Evolutionary conservation across 1,140 invertebrate genomes (phyloP).

Genomic region (Chlorops oryzae): DNA sequence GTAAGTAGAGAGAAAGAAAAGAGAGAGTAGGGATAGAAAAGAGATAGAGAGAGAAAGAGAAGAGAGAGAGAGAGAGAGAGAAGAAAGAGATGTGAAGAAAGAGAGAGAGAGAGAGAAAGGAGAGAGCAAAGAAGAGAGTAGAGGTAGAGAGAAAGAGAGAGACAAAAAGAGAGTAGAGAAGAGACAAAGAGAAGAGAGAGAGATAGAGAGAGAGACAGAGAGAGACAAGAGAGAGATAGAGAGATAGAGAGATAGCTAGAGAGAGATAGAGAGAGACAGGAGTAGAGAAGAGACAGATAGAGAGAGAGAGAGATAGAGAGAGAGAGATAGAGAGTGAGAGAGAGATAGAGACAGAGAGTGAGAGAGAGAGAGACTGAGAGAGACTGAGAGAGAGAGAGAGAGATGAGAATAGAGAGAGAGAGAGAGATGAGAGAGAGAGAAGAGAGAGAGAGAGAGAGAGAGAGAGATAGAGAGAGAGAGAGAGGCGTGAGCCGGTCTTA

Average conservation of each 20-base stretch:
- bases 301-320: too few relatives aligned
- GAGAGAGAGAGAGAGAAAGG: neutral
- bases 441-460: too few relatives aligned
- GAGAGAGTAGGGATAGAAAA: neutral
- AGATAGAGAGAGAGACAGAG: neutral
- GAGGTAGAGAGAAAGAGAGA: neutral
- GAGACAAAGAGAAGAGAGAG: neutral
- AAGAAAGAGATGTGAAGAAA: neutral
- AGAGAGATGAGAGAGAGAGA: too few relatives aligned
- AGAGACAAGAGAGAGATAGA: neutral
- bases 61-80: neutral
- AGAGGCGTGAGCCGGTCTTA: too few relatives aligned
- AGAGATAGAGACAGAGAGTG: too few relatives aligned
- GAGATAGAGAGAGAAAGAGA: neutral
- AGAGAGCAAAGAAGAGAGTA: neutral
- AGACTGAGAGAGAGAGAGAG: too few relatives aligned
- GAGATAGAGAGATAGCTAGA: neutral
- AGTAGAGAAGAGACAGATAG: too few relatives aligned
- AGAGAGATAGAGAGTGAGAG: slow-evolving; percentile 1
- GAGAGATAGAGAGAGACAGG: neutral
- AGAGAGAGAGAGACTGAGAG: slow-evolving; percentile 40
- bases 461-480: too few relatives aligned
- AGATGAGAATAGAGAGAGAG: too few relatives aligned
- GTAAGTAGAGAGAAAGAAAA: neutral
- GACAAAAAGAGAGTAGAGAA: too few relatives aligned